Conservation (phyloP, 2,113 vertebrate genomes). For the Prochilodus magdalenae region DNA sequence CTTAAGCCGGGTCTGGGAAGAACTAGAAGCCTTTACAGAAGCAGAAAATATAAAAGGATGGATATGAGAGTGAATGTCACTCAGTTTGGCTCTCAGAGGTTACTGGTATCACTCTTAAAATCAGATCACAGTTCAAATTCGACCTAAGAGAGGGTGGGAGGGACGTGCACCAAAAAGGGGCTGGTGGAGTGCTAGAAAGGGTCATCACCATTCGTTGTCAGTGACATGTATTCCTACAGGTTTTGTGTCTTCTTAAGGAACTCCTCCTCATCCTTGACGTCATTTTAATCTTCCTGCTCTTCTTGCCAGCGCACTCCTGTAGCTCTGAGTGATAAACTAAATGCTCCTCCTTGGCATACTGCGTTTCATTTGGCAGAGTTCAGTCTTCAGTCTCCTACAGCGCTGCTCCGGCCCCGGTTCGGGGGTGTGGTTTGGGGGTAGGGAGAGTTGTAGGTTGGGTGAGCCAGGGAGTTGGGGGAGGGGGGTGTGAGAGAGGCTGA, state of each 20-base stretch:
- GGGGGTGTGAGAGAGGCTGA: conserved; percentile 22
- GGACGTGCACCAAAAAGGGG: conserved; percentile 11
- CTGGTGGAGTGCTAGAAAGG: not conserved
- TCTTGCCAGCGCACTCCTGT: conserved; percentile 4
- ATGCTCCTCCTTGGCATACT: conserved; percentile 48
- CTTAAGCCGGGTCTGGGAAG: conserved; percentile 63
- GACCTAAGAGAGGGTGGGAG: conserved; percentile 52
- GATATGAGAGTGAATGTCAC: conserved; percentile 80
- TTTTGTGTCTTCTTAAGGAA: conserved; percentile 23
- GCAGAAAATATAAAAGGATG: conserved; percentile 40
- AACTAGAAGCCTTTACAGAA: conserved; percentile 40
- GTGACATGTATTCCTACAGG: conserved; percentile 17
- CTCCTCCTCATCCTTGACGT: not conserved
- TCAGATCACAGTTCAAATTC: conserved; percentile 69
- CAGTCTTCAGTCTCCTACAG: conserved; percentile 28
- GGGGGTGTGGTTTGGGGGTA: not conserved
- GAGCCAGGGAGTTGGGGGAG: conserved; percentile 26
- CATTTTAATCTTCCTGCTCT: not conserved
- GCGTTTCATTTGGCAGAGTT: conserved; percentile 49
- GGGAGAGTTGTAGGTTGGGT: conserved; percentile 5
- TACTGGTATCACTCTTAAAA: conserved; percentile 69
- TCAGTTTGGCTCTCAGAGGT: conserved; percentile 78
- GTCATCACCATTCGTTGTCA: not conserved
- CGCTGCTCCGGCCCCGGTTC: not conserved
- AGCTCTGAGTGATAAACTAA: conserved; percentile 9